phyloP scores from a whole-genome alignment of 2,113 vertebrate species.

The Collichthys lucidus region DNA sequence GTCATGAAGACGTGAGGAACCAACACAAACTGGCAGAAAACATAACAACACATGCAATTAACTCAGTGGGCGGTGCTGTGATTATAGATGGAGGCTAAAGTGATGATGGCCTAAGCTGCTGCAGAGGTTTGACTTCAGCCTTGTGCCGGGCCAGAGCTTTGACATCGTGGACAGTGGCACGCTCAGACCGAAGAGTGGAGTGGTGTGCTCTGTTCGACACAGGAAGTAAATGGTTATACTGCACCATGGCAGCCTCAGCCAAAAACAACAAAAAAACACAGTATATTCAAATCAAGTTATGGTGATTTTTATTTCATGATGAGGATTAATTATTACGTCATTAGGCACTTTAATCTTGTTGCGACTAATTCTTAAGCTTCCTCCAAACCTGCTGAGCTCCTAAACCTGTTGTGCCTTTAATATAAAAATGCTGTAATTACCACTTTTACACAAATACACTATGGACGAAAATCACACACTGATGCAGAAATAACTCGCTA shows the following conservation, averaged over 20 bases:
- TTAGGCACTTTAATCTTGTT: neutral
- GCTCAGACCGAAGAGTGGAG: constrained; percentile 86
- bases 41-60: neutral
- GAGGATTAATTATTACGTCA: neutral
- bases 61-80: neutral
- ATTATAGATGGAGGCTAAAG: constrained; percentile 92
- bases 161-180: constrained; percentile 85
- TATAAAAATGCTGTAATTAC: neutral
- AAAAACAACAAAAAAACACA: no score
- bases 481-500: neutral
- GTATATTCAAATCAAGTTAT: neutral
- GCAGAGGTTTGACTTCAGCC: constrained; percentile 91
- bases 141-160: constrained; percentile 88
- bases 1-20: neutral
- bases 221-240: constrained; percentile 20
- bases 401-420: neutral
- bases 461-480: neutral
- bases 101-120: constrained; percentile 93
- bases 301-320: neutral
- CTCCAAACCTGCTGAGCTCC: neutral
- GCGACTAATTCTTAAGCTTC: neutral
- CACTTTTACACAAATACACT: neutral
- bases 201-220: constrained; percentile 87
- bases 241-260: no score
- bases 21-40: neutral